Conservation (phyloP, 2,888 invertebrate genomes). For the Sphecodes monilicornis region DNA sequence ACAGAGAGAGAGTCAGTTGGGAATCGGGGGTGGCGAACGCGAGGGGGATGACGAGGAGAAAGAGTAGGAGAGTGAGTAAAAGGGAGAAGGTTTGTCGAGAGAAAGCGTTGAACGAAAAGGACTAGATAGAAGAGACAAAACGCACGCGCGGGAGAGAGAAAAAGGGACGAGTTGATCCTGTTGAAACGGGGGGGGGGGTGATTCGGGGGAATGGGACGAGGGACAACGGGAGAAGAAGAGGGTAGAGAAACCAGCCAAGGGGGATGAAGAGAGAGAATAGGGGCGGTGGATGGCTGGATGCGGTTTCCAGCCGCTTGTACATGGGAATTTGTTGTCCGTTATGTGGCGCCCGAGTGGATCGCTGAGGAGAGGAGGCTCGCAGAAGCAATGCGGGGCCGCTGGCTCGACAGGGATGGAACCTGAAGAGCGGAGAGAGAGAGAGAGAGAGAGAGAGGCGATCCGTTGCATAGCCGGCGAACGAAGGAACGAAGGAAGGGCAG, state of each 20-base stretch:
- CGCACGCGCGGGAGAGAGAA: neutral
- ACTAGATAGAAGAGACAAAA: neutral
- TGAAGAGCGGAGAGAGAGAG: neutral
- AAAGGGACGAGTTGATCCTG: neutral
- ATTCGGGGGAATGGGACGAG: neutral
- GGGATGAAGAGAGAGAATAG: conserved; percentile 40
- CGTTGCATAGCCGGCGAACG: conserved; percentile 27
- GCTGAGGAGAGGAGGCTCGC: conserved; percentile 15
- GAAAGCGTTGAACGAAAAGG: neutral
- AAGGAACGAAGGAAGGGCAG: conserved; percentile 29
- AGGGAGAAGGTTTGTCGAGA: neutral
- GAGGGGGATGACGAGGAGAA: neutral
- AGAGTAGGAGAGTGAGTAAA: neutral
- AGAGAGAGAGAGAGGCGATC: conserved; percentile 11
- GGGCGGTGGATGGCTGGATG: conserved; percentile 49
- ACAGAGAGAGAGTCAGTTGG: neutral
- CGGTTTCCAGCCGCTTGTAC: conserved; percentile 59
- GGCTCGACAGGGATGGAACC: neutral
- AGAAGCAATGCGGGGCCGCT: neutral
- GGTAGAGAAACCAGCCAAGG: neutral
- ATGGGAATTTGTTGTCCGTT: conserved; percentile 70
- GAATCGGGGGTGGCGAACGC: neutral
- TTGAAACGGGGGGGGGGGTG: neutral
- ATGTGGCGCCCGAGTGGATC: conserved; percentile 49
- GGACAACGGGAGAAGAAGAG: conserved; percentile 11